These are phyloP conservation scores for Spinus pinus DNA, from an alignment of 2,797 vertebrate genomes.

Conservation along the genomic window DNA sequence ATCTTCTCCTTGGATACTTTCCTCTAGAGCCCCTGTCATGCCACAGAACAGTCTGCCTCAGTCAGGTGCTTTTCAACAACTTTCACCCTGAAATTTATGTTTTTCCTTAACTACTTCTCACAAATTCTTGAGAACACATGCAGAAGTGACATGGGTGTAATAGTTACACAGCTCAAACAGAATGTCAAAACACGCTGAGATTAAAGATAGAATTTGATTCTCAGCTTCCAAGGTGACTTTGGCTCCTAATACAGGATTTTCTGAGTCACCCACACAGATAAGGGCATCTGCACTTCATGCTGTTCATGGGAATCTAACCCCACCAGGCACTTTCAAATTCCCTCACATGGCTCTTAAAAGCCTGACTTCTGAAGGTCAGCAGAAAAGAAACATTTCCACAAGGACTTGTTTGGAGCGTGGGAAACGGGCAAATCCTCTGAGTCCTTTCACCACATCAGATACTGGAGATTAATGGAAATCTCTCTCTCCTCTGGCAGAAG, in stretches of 20 bases:
- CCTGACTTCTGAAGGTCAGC: not conserved
- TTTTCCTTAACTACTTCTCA: not conserved
- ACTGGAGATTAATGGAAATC: not conserved
- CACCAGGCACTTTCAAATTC: not conserved
- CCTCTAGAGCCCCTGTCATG: not conserved
- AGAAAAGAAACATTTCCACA: not conserved
- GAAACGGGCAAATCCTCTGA: not conserved
- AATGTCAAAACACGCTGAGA: not conserved
- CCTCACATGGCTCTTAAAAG: not conserved
- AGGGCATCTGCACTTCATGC: not conserved
- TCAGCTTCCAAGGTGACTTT: constrained; percentile 2
- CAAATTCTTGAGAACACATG: not conserved
- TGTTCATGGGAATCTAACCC: not conserved
- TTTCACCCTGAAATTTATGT: not conserved
- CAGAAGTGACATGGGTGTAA: not conserved
- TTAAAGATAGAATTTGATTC: not conserved
- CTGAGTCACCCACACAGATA: not conserved
- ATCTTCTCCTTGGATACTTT: not conserved
- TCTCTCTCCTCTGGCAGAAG: not conserved
- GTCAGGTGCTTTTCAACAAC: not conserved
- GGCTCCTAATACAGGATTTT: not conserved
- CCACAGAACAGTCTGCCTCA: not conserved
- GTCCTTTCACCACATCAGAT: not conserved
- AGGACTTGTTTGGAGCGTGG: not conserved
- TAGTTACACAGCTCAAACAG: not conserved